These are phyloP conservation scores for Cephus pygmeus DNA, from an alignment of 2,888 invertebrate species.

Conservation along the genomic window DNA sequence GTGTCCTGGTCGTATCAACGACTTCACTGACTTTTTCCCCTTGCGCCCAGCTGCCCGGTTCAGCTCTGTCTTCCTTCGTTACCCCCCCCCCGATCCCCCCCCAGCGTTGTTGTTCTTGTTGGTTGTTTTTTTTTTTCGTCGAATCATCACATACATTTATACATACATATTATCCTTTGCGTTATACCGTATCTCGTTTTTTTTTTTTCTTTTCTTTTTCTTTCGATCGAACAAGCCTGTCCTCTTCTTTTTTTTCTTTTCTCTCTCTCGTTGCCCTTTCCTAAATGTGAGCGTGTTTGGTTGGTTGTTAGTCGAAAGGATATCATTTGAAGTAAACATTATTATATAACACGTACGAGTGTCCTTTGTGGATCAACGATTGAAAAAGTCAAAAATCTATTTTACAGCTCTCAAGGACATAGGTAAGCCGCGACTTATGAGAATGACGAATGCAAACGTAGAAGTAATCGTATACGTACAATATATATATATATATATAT, in stretches of 20 bases:
- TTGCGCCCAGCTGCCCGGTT: no score
- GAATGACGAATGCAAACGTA: conserved; percentile 57
- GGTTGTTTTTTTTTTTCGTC: no score
- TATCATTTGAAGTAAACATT: no score
- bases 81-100: no score
- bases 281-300: conserved; percentile 44
- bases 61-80: no score
- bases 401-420: conserved; percentile 65
- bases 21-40: no score
- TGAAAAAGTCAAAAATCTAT: conserved; percentile 48
- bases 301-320: conserved; percentile 11
- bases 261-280: background rate
- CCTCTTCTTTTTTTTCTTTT: conserved; percentile 25
- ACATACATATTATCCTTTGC: no score
- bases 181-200: no score
- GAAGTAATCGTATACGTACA: conserved; percentile 16
- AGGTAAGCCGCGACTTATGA: conserved; percentile 60
- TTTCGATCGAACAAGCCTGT: background rate
- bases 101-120: no score
- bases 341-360: no score
- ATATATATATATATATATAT: no score
- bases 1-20: no score
- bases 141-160: conserved; percentile 3
- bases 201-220: background rate
- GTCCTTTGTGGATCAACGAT: conserved; percentile 48